Percentiles rank a stretch among this genome's conserved stretches.
These are phyloP conservation scores for Cecidostiba fungosa DNA, from an alignment of 2,888 invertebrate species.

Conservation along the genomic window DNA sequence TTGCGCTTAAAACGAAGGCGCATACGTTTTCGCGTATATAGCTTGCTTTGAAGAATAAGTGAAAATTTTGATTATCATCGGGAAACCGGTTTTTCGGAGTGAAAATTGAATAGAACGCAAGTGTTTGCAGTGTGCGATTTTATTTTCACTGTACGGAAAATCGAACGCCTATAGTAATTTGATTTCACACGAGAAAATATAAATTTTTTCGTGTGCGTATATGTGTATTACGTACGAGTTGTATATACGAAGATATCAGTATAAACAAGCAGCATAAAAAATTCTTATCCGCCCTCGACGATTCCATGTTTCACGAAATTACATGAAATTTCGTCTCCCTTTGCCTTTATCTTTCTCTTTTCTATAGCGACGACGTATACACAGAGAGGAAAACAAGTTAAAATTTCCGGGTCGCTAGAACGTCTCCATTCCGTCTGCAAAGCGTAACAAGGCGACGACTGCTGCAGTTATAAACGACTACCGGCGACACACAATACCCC, in stretches of 20 bases:
- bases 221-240: no score
- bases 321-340: neutral
- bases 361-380: neutral
- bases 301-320: neutral
- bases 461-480: constrained; percentile 11
- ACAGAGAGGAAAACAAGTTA: neutral
- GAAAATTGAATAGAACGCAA: neutral
- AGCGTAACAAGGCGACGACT: constrained; percentile 23
- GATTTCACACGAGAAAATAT: neutral
- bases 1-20: neutral
- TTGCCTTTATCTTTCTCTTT: neutral
- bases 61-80: neutral
- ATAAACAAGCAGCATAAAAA: neutral
- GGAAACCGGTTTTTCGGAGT: neutral
- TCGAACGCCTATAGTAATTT: neutral
- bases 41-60: neutral
- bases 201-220: neutral
- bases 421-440: neutral
- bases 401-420: constrained; percentile 11
- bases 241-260: no score
- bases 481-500: constrained; percentile 6
- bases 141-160: neutral
- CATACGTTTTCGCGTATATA: neutral
- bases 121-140: neutral
- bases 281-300: neutral